These are phyloP conservation scores for Cololabis saira DNA, from an alignment of 2,113 vertebrate genomes.

Conservation along the genomic window DNA sequence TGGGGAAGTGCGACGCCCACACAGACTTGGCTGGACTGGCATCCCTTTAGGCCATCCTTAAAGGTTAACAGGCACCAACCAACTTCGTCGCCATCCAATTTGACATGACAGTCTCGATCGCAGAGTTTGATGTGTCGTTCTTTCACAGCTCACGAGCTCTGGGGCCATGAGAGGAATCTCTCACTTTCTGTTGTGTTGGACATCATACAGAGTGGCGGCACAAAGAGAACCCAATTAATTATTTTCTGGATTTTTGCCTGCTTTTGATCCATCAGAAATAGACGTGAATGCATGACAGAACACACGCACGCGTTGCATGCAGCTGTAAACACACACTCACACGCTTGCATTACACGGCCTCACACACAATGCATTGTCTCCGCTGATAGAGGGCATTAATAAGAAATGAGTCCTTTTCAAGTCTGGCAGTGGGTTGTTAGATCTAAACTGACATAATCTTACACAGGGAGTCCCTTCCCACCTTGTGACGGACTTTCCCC, in stretches of 20 bases:
- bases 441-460: slow-evolving; percentile 67
- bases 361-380: slow-evolving; percentile 38
- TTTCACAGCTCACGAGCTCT: slow-evolving; percentile 39
- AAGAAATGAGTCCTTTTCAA: slow-evolving; percentile 65
- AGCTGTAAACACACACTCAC: slow-evolving; percentile 8
- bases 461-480: slow-evolving; percentile 51
- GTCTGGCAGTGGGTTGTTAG: slow-evolving; percentile 42
- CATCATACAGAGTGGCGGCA: slow-evolving; percentile 52
- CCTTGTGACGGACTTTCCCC: slow-evolving; percentile 51
- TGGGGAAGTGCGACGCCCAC: slow-evolving; percentile 24
- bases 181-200: slow-evolving; percentile 39
- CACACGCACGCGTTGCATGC: neutral
- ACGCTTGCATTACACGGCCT: neutral
- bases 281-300: slow-evolving; percentile 1
- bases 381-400: slow-evolving; percentile 58
- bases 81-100: slow-evolving; percentile 35
- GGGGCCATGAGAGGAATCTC: slow-evolving; percentile 17
- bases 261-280: slow-evolving; percentile 46
- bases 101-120: slow-evolving; percentile 51
- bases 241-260: slow-evolving; percentile 30
- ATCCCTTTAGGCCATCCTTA: slow-evolving; percentile 55
- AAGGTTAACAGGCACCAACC: slow-evolving; percentile 69
- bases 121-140: slow-evolving; percentile 46
- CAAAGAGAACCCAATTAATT: slow-evolving; percentile 52
- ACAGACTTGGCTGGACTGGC: slow-evolving; percentile 35